Evolutionary conservation across 2,888 invertebrate species (phyloP), one percentile per base, ranked within the genome.

Genomic region (Cerastoderma edule): DNA sequence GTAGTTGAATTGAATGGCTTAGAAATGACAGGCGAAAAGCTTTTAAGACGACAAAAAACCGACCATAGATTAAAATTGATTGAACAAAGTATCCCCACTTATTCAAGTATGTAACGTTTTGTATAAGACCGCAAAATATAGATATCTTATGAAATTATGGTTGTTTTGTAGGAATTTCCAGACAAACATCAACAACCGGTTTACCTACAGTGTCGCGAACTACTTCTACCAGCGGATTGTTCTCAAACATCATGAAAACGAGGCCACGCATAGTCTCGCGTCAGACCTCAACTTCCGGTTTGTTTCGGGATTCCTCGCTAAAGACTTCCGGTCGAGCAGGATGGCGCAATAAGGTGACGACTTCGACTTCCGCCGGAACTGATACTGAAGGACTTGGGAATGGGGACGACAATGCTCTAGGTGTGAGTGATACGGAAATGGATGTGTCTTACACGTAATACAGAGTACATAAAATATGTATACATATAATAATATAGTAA

Each of bases 111-210:
- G n/a, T n/a, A n/a, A n/a, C n/a, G n/a, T n/a, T n/a, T n/a, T n/a
- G n/a, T n/a, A n/a, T n/a, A n/a, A n/a, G n/a, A n/a, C n/a, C n/a
- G n/a, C n/a, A n/a, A n/a, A n/a, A n/a, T n/a, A n/a, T n/a, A n/a
- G n/a, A n/a, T n/a, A n/a, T n/a, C n/a, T n/a, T n/a, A n/a, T n/a
- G n/a, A n/a, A n/a, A n/a, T n/a, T n/a, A n/a, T n/a, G n/a, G n/a
- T n/a, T 13, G 27, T 64, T 57, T 48, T 50, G 27, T 48, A 67
- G 73, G 73, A 19, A 54, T 78, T n/a, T 78, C 73, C 13, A 46
- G 78, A 19, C 78, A 78, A 39, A 78, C 78, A 8, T 78, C 78
- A 33, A 78, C 78, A 39, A 67, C 78, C 4, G 73, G 78, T 8
- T 64, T 78, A 39, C 32, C 65, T 5, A 27, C 30, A 19, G 33